Conservation (phyloP, 2,113 vertebrate genomes). For the Pachycephala philippinensis region DNA sequence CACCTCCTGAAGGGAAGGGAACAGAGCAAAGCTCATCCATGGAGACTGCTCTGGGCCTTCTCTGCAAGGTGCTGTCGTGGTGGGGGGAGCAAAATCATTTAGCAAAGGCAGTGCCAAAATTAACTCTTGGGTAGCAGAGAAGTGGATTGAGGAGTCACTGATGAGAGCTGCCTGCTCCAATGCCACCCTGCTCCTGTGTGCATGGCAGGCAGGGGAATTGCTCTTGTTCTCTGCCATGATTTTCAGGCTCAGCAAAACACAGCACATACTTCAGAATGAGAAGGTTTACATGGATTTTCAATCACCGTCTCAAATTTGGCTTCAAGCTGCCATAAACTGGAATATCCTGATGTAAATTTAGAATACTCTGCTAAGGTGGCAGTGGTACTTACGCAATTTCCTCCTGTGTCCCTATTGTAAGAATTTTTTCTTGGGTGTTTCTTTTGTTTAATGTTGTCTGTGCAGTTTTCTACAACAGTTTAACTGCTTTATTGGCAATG, state of each 20-base stretch:
- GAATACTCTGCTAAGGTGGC: background rate
- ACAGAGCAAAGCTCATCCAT: background rate
- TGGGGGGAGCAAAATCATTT: background rate
- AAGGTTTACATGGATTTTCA: background rate
- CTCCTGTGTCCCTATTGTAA: background rate
- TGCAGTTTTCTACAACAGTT: background rate
- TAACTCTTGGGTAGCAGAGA: background rate
- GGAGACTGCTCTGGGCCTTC: background rate
- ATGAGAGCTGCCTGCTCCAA: background rate
- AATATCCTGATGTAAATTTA: background rate
- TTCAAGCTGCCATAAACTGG: background rate
- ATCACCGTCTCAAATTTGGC: background rate
- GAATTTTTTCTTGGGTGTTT: background rate
- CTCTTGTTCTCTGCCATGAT: background rate
- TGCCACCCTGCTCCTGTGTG: accelerated
- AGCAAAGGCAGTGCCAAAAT: background rate
- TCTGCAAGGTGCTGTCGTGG: background rate
- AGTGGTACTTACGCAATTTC: background rate
- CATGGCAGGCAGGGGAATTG: background rate
- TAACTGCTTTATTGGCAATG: background rate
- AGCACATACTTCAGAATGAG: background rate
- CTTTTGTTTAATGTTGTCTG: background rate
- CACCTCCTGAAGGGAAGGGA: background rate
- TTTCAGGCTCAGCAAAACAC: background rate
- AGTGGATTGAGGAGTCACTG: background rate